These are phyloP conservation scores for Cariama cristata DNA, from an alignment of 2,113 vertebrate genomes.

Conservation along the genomic window DNA sequence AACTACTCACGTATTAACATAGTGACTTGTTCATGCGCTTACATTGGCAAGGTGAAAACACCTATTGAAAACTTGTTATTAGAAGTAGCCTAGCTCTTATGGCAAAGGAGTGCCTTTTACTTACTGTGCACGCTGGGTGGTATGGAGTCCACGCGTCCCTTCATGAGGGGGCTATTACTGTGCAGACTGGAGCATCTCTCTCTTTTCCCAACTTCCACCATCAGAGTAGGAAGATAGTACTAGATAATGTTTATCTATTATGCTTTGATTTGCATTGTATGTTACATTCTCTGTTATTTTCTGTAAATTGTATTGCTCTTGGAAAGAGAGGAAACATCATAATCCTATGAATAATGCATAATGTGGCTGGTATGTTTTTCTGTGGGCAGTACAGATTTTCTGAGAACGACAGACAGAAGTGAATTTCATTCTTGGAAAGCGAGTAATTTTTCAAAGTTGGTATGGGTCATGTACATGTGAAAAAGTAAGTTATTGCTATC, in stretches of 20 bases:
- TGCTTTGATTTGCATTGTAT: background rate
- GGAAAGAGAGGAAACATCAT: background rate
- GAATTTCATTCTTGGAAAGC: slow-evolving; percentile 37
- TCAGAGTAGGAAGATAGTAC: background rate
- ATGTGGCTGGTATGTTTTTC: background rate
- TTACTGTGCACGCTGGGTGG: rapidly evolving
- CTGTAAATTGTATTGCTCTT: background rate
- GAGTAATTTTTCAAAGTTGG: background rate
- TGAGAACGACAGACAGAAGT: background rate
- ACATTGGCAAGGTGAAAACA: background rate
- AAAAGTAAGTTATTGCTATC: background rate
- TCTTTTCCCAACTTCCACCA: background rate
- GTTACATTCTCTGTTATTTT: background rate
- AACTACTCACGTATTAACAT: rapidly evolving
- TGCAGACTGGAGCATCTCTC: background rate
- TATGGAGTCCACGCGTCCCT: background rate
- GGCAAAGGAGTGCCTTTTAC: background rate
- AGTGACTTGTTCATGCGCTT: background rate
- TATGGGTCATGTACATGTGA: background rate
- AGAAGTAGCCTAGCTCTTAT: background rate
- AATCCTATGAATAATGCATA: background rate
- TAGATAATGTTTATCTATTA: background rate
- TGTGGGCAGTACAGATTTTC: background rate
- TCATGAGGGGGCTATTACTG: background rate
- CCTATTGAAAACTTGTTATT: background rate